Conservation (phyloP, 2,888 invertebrate genomes). For the Tenthredo mesomela region DNA sequence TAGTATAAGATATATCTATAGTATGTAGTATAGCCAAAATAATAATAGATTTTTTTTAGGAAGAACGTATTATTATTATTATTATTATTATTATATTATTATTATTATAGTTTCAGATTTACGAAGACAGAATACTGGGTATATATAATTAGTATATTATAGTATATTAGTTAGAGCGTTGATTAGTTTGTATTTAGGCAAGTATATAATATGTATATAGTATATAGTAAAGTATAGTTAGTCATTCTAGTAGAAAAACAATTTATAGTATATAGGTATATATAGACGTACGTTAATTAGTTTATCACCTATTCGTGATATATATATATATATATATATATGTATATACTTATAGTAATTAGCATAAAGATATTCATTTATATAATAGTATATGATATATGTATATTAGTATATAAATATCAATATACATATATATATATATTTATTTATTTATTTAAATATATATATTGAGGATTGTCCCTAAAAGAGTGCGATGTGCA, state of each 20-base stretch:
- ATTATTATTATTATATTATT: conserved; percentile 7
- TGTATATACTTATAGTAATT: not conserved
- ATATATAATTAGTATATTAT: not conserved
- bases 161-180: conserved; percentile 10
- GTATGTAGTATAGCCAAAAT: not conserved
- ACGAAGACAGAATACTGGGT: conserved; percentile 4
- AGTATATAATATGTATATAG: not conserved
- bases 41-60: not conserved
- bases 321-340: not conserved
- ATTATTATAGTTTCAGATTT: not conserved
- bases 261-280: not conserved
- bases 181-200: conserved; percentile 2
- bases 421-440: conserved; percentile 9
- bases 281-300: not conserved
- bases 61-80: conserved; percentile 2
- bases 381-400: not conserved
- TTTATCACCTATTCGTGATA: too few species aligned
- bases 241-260: conserved; percentile 12
- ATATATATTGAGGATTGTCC: conserved; percentile 14
- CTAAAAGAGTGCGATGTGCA: conserved; percentile 31
- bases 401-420: conserved; percentile 6
- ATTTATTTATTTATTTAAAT: too few species aligned
- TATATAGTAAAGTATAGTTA: conserved; percentile 3
- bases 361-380: conserved; percentile 2
- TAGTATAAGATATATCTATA: not conserved